Percentiles rank a stretch among this genome's conserved stretches.
Evolutionary conservation across 2,797 vertebrate species (phyloP).

Genomic region (Rhincodon typus): DNA sequence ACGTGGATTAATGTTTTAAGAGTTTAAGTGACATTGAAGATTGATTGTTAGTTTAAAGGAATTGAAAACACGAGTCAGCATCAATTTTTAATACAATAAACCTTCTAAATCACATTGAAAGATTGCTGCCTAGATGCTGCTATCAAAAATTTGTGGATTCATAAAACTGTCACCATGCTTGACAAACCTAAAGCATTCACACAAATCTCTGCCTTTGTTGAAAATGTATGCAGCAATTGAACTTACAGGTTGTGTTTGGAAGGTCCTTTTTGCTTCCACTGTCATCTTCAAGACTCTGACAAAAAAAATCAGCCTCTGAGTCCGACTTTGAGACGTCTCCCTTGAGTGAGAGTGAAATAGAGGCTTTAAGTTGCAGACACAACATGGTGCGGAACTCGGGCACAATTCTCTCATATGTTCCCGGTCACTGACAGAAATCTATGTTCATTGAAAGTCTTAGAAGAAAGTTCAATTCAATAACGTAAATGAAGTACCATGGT

Average conservation of each 20-base stretch:
- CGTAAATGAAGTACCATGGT: not conserved
- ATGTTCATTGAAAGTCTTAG: not conserved
- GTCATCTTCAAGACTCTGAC: slow-evolving; percentile 75
- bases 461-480: not conserved
- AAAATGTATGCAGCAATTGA: slow-evolving; percentile 40
- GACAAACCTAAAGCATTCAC: not conserved
- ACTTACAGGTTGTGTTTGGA: slow-evolving; percentile 75
- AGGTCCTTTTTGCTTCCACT: slow-evolving; percentile 76
- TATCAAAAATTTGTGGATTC: not conserved
- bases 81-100: not conserved
- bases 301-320: slow-evolving; percentile 77
- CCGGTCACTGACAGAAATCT: not conserved
- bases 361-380: not conserved
- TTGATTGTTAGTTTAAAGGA: not conserved
- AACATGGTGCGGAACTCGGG: not conserved
- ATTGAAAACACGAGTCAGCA: not conserved
- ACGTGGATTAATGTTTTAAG: not conserved
- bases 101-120: not conserved
- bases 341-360: slow-evolving; percentile 50
- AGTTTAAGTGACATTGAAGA: not conserved
- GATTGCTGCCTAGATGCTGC: not conserved
- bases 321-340: slow-evolving; percentile 82
- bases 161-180: not conserved
- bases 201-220: slow-evolving; percentile 45
- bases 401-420: not conserved